These are phyloP conservation scores for Catharus minimus DNA, from an alignment of 2,113 vertebrate species.

Conservation along the genomic window DNA sequence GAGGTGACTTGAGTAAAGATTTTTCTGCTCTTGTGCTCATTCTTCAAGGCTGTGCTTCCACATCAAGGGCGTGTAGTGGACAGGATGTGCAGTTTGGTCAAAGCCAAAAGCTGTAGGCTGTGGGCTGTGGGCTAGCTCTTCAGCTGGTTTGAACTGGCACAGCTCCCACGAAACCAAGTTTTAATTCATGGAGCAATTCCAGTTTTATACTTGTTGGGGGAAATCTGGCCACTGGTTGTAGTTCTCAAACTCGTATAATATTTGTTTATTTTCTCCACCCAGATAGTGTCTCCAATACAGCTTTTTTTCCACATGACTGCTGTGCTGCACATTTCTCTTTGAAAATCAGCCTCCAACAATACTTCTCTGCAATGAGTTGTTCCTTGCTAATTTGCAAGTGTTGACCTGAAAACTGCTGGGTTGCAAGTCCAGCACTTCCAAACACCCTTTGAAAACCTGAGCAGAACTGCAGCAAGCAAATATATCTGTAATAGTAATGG, in stretches of 20 bases:
- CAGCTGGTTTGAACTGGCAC: slow-evolving; percentile 12
- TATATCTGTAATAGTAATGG: background rate
- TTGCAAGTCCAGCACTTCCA: background rate
- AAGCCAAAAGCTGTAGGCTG: background rate
- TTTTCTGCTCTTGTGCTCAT: slow-evolving; percentile 13
- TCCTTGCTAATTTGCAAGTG: background rate
- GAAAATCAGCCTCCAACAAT: background rate
- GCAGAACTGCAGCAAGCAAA: background rate
- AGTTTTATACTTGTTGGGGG: background rate
- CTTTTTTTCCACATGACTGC: background rate
- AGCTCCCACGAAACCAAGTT: background rate
- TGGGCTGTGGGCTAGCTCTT: background rate
- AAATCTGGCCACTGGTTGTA: background rate
- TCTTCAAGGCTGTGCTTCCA: background rate
- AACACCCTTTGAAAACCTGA: background rate
- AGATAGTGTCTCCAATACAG: background rate
- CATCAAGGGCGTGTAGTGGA: background rate
- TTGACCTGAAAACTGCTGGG: background rate
- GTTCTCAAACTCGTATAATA: background rate
- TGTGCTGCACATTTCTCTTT: background rate
- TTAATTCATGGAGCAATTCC: background rate
- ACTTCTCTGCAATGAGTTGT: background rate
- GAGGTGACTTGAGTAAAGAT: background rate
- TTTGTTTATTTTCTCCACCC: slow-evolving; percentile 39
- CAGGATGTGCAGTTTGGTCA: background rate